Evolutionary conservation across 1,140 invertebrate species (phyloP), one percentile per base, ranked within the genome.

Genomic region (Tetragonula clypearis): DNA sequence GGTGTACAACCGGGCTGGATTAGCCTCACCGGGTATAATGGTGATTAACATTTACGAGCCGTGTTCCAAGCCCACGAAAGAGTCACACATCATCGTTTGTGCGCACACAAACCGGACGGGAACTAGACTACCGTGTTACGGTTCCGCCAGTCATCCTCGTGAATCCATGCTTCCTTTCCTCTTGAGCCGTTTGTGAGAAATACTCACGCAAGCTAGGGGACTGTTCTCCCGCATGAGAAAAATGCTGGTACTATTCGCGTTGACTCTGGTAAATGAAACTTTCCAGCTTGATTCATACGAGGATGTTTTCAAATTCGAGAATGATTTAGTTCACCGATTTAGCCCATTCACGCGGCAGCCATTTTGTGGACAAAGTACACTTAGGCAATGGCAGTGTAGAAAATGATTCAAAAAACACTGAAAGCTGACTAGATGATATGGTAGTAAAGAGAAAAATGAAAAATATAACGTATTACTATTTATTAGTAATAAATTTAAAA

Each of bases 21-120:
- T 65, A 62, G 30, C 26, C 49, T 65, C 72, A 41, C 56, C 26
- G 71, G 60, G 60, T 68, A 41, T 55, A 75, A 75, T n/a, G 80
- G 72, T 75, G 80, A 75, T 75, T 68, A 75, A 75, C 80, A 66
- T 82, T 82, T 82, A 75, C 72, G 80, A 75, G 58, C 21, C 19
- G 14, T 56, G 60, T 66, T 60, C 12, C 68, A 9, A 62, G 11
- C 12, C 35, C 68, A 72, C 71, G 72, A 66, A 82, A 82, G 58
- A 82, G 58, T 82, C 55, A 19, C 79, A 19, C 79, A 69, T 74
- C 56, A 73, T 82, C 79, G 69, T 74, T 75, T 26, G 60, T 14
- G 35, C 19, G 68, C 35, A 2, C 53, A 41, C n/a, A 26, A 8
- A 49, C 0, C 41, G 71, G 71, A 65, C 58, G 15, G 35, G 65